Base-by-base conservation (phyloP, 2,113 vertebrate genomes). In the western clawed frog (Xenopus tropicalis) region DNA sequence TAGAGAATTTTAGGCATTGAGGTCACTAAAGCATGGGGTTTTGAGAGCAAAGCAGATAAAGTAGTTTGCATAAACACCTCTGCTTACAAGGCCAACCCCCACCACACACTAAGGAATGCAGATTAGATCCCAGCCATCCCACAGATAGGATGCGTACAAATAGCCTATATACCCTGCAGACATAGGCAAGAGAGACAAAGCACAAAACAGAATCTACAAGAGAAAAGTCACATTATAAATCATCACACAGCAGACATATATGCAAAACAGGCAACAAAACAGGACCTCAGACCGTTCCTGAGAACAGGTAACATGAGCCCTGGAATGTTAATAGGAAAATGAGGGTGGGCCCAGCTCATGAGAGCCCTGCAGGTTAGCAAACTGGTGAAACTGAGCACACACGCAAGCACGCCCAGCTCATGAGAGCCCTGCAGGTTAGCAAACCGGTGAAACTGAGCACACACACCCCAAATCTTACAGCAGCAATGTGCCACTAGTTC, bases 221-320 rank as follows among this genome's bases (percentile, higher is more conserved):
- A 24, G 12, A 20, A 61, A 24, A 21, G 23, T 23, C 22, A 61
- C 22, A 23, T 25, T 3, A 56, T 72, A 56, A 22, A 19, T 46
- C 63, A 56, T 72, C 61, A 64, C 24, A 52, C 61, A 12, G 14
- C 23, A 29, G 63, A 72, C 29, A 71, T 14, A 71, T 59, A 54
- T 25, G 22, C 63, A 48, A 72, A 72, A 72, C 61, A 72, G 70
- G 70, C 63, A 59, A 63, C 61, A 72, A 72, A 63, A 64, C 61
- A 71, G n/a, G 10, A 51, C 58, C 29, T 72, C 25, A 23, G 25
- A 54, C 16, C 11, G 62, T 29, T 29, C 20, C 29, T 46, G 22
- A 67, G 52, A 68, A 37, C 70, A 64, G 59, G 70, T 72, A 72
- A 72, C 58, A 44, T 14, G 46, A 72, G 19, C 61, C 21, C 3